phyloP scores from a whole-genome alignment of 2,113 vertebrate species.

The Turnix velox region DNA sequence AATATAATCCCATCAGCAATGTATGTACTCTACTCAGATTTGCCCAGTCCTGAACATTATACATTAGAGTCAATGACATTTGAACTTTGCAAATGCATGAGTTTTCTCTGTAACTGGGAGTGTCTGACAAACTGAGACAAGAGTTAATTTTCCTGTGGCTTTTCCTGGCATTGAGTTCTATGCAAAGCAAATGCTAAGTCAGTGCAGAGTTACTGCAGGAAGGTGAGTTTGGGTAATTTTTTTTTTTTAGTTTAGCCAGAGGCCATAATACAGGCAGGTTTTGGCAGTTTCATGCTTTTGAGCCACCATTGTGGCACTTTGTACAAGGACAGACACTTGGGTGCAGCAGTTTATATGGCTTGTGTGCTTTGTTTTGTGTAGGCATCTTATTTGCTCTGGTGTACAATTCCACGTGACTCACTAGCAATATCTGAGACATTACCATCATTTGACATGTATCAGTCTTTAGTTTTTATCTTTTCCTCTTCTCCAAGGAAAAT shows the following conservation, averaged over 20 bases:
- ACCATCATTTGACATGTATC: not conserved
- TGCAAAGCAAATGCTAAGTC: constrained; percentile 44
- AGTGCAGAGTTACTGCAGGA: not conserved
- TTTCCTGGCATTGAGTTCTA: constrained; percentile 1
- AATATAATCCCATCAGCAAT: not conserved
- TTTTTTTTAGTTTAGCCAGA: not conserved
- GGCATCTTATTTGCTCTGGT: not conserved
- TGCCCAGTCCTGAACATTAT: not conserved
- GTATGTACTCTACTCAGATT: not conserved
- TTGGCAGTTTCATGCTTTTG: not conserved
- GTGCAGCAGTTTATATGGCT: not conserved
- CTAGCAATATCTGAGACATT: not conserved
- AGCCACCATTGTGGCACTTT: not conserved
- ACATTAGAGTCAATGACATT: not conserved
- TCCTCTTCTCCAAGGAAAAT: not conserved
- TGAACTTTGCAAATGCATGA: not conserved
- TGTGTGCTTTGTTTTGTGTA: not conserved
- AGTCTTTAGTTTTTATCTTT: not conserved
- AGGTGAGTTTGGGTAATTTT: not conserved
- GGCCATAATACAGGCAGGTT: not conserved
- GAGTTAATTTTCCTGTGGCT: constrained; percentile 27
- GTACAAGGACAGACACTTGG: not conserved
- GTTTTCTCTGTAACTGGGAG: not conserved
- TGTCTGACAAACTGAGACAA: constrained; percentile 4
- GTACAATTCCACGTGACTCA: not conserved